Evolutionary conservation across 2,888 invertebrate species (phyloP).

Genomic region (Cryptocheilus praepositus): DNA sequence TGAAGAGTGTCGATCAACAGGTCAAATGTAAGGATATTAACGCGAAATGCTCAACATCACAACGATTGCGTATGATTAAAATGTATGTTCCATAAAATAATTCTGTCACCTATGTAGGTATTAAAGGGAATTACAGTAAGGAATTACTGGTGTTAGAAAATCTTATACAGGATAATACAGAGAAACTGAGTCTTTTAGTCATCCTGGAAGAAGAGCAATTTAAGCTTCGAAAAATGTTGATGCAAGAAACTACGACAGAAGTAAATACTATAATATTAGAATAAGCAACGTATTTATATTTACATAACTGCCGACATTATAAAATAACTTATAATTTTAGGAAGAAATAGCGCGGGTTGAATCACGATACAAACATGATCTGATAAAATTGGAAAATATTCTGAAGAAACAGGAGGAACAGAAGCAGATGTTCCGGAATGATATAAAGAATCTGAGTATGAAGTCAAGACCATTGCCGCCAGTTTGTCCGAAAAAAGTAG

Average conservation of each 20-base stretch:
- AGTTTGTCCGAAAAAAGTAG: slow-evolving; percentile 25
- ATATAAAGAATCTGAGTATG: slow-evolving; percentile 58
- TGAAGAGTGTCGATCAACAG: slow-evolving; percentile 74
- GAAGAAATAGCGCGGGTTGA: slow-evolving; percentile 64
- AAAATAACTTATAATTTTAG: slow-evolving; percentile 37
- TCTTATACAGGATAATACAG: slow-evolving; percentile 77
- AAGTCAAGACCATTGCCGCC: slow-evolving; percentile 47
- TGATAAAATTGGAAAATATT: slow-evolving; percentile 71
- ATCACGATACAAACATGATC: slow-evolving; percentile 68
- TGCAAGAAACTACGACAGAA: slow-evolving; percentile 52
- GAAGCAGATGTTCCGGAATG: slow-evolving; percentile 55
- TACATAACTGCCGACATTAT: background rate
- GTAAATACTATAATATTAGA: slow-evolving; percentile 41
- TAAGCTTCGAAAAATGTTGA: slow-evolving; percentile 74
- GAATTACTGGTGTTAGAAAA: slow-evolving; percentile 73
- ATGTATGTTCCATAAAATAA: background rate
- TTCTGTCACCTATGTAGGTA: slow-evolving; percentile 37
- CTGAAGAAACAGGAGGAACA: slow-evolving; percentile 71
- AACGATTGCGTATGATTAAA: background rate
- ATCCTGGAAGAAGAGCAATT: slow-evolving; percentile 78
- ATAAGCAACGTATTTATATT: background rate
- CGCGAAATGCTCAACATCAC: slow-evolving; percentile 9
- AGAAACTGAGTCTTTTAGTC: slow-evolving; percentile 77
- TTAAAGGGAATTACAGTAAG: slow-evolving; percentile 69
- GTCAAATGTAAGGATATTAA: slow-evolving; percentile 72